These are phyloP conservation scores for Pyrgilauda ruficollis DNA, from an alignment of 2,113 vertebrate species.

Conservation along the genomic window DNA sequence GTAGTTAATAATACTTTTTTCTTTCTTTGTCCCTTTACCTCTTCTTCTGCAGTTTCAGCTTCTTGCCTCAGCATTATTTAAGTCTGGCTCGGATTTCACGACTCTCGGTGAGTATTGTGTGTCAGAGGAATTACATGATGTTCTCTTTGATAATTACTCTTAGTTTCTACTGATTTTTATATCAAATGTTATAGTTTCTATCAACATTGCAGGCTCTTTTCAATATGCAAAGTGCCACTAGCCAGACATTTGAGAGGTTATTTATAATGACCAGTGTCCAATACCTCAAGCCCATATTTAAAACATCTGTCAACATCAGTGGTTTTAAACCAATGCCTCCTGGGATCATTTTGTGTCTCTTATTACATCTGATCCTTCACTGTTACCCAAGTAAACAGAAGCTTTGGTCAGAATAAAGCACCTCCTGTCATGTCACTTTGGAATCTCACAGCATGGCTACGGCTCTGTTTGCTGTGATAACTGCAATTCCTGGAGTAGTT, in stretches of 20 bases:
- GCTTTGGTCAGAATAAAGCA: conserved; percentile 38
- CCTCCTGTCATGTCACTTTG: conserved; percentile 31
- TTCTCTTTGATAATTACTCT: not conserved
- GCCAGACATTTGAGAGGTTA: not conserved
- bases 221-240: not conserved
- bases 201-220: not conserved
- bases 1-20: conserved; percentile 1
- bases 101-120: conserved; percentile 85
- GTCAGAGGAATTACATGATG: not conserved
- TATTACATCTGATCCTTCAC: not conserved
- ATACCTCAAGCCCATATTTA: not conserved
- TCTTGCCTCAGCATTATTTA: conserved; percentile 95
- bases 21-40: not conserved
- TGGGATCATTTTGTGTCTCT: not conserved
- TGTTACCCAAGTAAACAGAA: conserved; percentile 43
- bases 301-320: conserved; percentile 5
- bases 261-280: conserved; percentile 4
- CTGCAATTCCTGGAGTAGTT: conserved; percentile 30
- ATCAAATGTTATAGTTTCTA: not conserved
- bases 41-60: conserved; percentile 88
- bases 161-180: not conserved
- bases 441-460: conserved; percentile 39
- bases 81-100: conserved; percentile 94
- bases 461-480: conserved; percentile 39
- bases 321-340: conserved; percentile 28